A percentile compares a stretch with the other conserved stretches of the same genome.
phyloP scores from a whole-genome alignment of 2,113 vertebrate species.

The Blennius ocellaris region DNA sequence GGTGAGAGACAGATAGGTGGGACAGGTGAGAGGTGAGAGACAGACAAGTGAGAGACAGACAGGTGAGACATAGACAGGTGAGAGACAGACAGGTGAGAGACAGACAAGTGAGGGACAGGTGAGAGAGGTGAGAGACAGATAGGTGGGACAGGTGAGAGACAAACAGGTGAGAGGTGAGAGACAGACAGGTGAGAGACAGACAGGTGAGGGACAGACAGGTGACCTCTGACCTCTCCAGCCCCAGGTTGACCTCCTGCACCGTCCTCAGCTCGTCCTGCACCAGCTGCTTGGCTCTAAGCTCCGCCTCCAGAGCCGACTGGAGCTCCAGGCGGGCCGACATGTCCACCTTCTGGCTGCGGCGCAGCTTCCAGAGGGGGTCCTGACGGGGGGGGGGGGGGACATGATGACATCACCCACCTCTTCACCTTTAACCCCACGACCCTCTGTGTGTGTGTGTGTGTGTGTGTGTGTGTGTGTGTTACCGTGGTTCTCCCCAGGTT shows the following conservation, averaged over 20 bases:
- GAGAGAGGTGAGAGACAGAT: neutral
- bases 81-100: neutral
- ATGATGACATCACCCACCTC: neutral
- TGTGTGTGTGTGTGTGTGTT: constrained; percentile 45
- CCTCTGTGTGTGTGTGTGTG: no score
- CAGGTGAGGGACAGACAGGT: neutral
- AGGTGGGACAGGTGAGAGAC: neutral
- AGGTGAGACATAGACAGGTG: no score
- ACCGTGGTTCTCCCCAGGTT: constrained; percentile 94
- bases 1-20: neutral
- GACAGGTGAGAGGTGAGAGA: neutral
- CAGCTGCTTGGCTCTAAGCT: constrained; percentile 95
- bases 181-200: neutral
- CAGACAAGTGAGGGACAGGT: neutral
- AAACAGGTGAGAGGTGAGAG: neutral
- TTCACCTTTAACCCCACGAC: no score
- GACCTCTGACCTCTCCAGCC: constrained; percentile 90
- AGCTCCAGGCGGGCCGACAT: constrained; percentile 97
- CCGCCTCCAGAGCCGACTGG: constrained; percentile 96
- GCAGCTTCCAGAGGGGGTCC: constrained; percentile 98
- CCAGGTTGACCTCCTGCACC: constrained; percentile 89
- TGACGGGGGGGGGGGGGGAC: constrained; percentile 45
- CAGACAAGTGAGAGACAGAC: no score
- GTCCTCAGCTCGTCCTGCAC: constrained; percentile 94
- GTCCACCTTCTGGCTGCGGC: constrained; percentile 97